phyloP scores from a whole-genome alignment of 2,797 vertebrate genomes.

The Danio choprae region DNA sequence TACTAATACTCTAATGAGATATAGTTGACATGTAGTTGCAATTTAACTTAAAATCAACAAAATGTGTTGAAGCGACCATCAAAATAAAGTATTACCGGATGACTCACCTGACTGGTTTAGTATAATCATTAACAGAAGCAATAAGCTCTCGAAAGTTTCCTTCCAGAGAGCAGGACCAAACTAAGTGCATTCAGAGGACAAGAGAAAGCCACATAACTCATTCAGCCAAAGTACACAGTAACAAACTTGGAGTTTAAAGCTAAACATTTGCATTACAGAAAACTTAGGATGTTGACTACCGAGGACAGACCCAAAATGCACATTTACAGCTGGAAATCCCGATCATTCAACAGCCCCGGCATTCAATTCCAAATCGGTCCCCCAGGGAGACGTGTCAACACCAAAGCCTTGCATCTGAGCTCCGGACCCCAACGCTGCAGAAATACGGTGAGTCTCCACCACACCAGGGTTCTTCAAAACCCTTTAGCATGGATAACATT shows the following conservation, averaged over 20 bases:
- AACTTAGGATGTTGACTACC: neutral
- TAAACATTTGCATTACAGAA: neutral
- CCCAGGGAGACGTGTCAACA: constrained; percentile 53
- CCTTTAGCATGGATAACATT: constrained; percentile 25
- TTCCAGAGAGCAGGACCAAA: constrained; percentile 14
- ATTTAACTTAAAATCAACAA: too few relatives aligned
- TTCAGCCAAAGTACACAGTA: neutral
- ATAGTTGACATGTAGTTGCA: too few relatives aligned
- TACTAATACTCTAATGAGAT: too few relatives aligned
- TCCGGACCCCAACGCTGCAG: constrained; percentile 51
- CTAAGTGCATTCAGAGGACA: neutral
- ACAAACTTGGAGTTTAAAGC: neutral
- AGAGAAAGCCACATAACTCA: neutral
- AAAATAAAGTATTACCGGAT: too few relatives aligned
- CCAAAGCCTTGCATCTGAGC: constrained; percentile 58
- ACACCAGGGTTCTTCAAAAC: constrained; percentile 36
- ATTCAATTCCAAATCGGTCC: constrained; percentile 45
- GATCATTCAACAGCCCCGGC: constrained; percentile 37
- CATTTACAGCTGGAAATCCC: constrained; percentile 10
- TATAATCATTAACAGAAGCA: constrained; percentile 80
- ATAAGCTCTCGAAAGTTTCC: constrained; percentile 59
- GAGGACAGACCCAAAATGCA: constrained; percentile 16
- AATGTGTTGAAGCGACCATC: too few relatives aligned
- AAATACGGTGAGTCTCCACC: constrained; percentile 70
- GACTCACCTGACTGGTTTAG: constrained; percentile 56